Evolutionary conservation across 2,797 vertebrate genomes (phyloP).

Genomic region (Sorex maritimensis): DNA sequence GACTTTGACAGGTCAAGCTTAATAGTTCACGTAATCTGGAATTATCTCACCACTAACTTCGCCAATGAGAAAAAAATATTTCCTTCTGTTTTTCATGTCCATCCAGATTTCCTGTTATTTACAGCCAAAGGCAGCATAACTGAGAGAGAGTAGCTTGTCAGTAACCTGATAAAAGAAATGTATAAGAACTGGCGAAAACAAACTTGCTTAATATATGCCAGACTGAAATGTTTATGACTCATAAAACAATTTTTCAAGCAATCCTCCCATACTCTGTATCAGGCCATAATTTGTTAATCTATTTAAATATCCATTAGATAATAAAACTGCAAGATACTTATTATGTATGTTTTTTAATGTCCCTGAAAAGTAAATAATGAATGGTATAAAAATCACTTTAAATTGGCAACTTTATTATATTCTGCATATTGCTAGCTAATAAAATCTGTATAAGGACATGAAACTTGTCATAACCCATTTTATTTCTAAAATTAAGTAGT

Average conservation of each 20-base stretch:
- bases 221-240: conserved; percentile 78
- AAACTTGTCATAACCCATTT: conserved; percentile 72
- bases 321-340: conserved; percentile 79
- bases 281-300: conserved; percentile 81
- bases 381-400: conserved; percentile 79
- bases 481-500: conserved; percentile 66
- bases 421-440: conserved; percentile 65
- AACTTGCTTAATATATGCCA: conserved; percentile 67
- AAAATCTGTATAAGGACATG: conserved; percentile 63
- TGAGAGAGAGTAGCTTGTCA: conserved; percentile 64
- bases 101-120: conserved; percentile 57
- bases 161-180: conserved; percentile 68
- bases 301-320: conserved; percentile 80
- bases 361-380: conserved; percentile 82
- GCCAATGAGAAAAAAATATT: conserved; percentile 1
- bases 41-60: neutral
- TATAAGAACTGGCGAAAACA: conserved; percentile 64
- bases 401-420: conserved; percentile 66
- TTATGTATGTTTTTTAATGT: conserved; percentile 77
- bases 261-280: conserved; percentile 64
- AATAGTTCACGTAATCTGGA: conserved; percentile 25
- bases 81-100: conserved; percentile 37
- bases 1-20: neutral
- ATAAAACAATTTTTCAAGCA: conserved; percentile 73
- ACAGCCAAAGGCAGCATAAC: conserved; percentile 53